Evolutionary conservation across 2,797 vertebrate genomes (phyloP).

Genomic region (Siniperca scherzeri): DNA sequence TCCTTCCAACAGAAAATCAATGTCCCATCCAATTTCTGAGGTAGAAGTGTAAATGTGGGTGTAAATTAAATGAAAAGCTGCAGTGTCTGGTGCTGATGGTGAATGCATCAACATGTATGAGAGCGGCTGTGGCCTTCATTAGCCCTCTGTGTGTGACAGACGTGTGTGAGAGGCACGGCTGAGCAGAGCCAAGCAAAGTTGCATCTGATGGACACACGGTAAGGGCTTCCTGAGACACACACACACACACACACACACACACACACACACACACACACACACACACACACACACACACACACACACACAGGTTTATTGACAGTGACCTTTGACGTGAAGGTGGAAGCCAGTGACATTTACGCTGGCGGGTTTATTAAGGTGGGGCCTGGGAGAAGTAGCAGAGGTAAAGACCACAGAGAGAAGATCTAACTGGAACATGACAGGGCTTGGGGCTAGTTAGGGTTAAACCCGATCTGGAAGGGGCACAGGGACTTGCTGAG

Average conservation of each 20-base stretch:
- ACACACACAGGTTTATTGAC: conserved; percentile 82
- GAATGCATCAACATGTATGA: conserved; percentile 88
- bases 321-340: conserved; percentile 87
- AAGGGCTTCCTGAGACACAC: conserved; percentile 71
- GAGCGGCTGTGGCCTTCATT: conserved; percentile 87
- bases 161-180: conserved; percentile 81
- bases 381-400: conserved; percentile 77
- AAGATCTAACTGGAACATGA: conserved; percentile 78
- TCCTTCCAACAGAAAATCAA: conserved; percentile 83
- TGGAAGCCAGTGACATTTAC: conserved; percentile 87
- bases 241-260: conserved; percentile 35
- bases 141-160: conserved; percentile 84
- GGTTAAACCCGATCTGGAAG: conserved; percentile 70
- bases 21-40: conserved; percentile 85
- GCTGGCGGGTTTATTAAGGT: conserved; percentile 85
- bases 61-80: conserved; percentile 84
- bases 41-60: conserved; percentile 84
- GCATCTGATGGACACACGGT: conserved; percentile 81
- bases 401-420: conserved; percentile 81
- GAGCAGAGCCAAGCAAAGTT: conserved; percentile 79
- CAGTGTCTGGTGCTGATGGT: conserved; percentile 77
- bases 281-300: conserved; percentile 66
- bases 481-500: conserved; percentile 55
- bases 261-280: conserved; percentile 43
- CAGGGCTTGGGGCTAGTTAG: conserved; percentile 72